Evolutionary conservation across 2,797 vertebrate species (phyloP), one percentile per base, ranked within the genome.

Genomic region (Diplodus puntazzo): DNA sequence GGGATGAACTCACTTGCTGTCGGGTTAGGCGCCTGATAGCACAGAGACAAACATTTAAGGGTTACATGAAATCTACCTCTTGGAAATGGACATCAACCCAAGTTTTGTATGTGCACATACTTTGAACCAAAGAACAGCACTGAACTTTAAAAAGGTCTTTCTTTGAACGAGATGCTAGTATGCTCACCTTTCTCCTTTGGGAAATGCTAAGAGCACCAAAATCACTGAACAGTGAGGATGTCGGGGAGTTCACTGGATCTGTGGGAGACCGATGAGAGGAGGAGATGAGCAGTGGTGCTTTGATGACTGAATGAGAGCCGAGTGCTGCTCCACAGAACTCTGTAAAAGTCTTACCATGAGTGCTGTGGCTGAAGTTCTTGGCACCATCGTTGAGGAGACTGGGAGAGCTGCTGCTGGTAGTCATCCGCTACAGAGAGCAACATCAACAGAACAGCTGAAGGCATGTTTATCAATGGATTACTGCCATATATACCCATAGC

Each of bases 361-460:
- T 89, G 93, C 96, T 93, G 73, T 98, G 96, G 95, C 96, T 94
- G 23, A 96, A 99, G 88, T 96, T 97, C 96, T 99, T 99, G 97
- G 97, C 98, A 99, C 98, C 97, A 90, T 99, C 98, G 71, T 97
- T 99, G 80, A 99, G 95, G 94, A 99, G 97, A 95, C 98, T 99
- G 75, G 98, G 98, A 80, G 98, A 99, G 86, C 97, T 99, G 96
- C 97, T 99, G 96, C 98, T 99, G 95, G 96, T 99, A 88, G 97
- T 97, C 96, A 99, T 99, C 87, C 98, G 96, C 98, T 99, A 55
- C 68, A 91, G 30, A 87, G n/a, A 73, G 55, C 13, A 85, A 46
- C 27, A 79, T 67, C 46, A 75, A 34, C 34, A 81, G 4, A 81
- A 61, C 3, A 84, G 4, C 75, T 71, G 27, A n/a, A 62, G n/a